phyloP scores from a whole-genome alignment of 2,888 invertebrate genomes.

The Archips crataeganus region DNA sequence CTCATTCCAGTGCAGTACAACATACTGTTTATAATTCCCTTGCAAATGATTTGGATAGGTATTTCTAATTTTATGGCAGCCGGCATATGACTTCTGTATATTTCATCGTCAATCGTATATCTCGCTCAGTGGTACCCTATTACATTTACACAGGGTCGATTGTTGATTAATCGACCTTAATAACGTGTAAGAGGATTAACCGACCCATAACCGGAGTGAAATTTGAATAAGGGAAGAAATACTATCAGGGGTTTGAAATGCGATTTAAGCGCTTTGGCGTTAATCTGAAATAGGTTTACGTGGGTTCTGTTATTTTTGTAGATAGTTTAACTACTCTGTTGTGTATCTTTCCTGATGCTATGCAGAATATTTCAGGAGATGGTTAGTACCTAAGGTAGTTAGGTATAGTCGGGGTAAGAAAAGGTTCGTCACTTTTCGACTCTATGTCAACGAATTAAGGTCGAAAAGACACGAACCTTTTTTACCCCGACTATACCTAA shows the following conservation, averaged over 20 bases:
- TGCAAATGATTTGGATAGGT: not conserved
- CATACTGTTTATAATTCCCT: no score
- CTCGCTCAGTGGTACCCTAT: not conserved
- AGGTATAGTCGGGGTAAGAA: no score
- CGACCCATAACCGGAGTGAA: constrained; percentile 20
- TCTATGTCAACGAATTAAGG: no score
- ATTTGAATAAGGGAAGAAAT: constrained; percentile 26
- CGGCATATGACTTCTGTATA: constrained; percentile 1
- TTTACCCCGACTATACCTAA: no score
- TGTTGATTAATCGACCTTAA: constrained; percentile 1
- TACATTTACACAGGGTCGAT: not conserved
- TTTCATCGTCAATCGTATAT: not conserved
- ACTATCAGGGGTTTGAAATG: constrained; percentile 5
- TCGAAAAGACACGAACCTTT: no score
- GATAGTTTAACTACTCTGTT: constrained; percentile 7
- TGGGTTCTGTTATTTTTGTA: constrained; percentile 32
- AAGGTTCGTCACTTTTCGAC: no score
- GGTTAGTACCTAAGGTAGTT: no score
- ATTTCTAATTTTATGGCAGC: constrained; percentile 7
- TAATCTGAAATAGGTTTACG: constrained; percentile 32
- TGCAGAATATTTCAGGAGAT: no score
- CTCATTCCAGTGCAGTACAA: no score
- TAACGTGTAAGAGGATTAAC: constrained; percentile 29
- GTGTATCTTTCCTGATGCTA: not conserved
- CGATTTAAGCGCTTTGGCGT: constrained; percentile 21